Conservation (phyloP, 2,797 vertebrate genomes). For the Loriculus beryllinus region DNA sequence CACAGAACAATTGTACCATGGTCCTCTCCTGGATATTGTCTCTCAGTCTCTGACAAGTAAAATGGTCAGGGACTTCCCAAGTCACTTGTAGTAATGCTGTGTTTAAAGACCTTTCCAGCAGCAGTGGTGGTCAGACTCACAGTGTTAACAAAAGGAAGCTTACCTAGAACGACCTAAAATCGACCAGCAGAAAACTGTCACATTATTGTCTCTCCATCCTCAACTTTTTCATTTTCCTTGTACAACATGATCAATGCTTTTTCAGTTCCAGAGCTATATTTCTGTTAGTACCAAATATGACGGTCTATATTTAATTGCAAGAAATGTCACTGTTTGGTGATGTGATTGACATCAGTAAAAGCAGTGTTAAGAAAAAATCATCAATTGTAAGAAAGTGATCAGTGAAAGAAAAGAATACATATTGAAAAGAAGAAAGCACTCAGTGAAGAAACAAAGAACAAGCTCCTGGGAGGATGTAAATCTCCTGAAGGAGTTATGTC, state of each 20-base stretch:
- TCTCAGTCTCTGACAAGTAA: background rate
- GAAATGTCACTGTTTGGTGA: background rate
- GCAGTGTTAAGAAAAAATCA: background rate
- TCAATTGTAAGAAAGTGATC: background rate
- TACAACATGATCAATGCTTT: background rate
- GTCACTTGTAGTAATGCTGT: background rate
- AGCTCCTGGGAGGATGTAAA: background rate
- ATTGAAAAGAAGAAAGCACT: background rate
- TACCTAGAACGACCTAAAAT: background rate
- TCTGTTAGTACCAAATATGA: background rate
- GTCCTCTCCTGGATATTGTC: background rate
- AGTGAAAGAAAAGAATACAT: conserved; percentile 31
- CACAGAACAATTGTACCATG: background rate
- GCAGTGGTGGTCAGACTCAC: background rate
- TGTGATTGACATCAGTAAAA: background rate
- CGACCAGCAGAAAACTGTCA: background rate
- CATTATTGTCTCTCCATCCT: background rate
- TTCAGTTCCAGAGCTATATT: background rate
- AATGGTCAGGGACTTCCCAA: background rate
- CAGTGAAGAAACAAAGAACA: background rate
- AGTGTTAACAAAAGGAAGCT: background rate
- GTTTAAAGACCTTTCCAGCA: background rate
- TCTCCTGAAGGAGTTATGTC: background rate
- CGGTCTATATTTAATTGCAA: background rate
- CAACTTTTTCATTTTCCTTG: background rate